Base-by-base conservation (phyloP, 2,888 invertebrate species). In the Lasioglossum vierecki region DNA sequence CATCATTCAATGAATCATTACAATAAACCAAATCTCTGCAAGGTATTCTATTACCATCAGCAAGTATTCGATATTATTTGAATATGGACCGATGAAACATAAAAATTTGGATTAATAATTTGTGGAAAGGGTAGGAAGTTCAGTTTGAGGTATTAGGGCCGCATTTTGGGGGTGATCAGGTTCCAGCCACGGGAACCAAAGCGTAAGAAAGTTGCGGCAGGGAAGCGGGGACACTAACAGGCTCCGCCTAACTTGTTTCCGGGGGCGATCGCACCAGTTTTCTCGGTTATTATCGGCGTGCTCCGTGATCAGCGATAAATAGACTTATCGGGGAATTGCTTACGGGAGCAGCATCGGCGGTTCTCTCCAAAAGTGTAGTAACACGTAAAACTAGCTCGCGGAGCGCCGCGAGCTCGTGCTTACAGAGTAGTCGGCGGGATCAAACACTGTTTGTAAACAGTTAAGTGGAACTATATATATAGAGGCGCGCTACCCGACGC, bases 371-470 rank as follows among this genome's bases (percentile, higher is more conserved):
- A 57, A 86, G 75, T 63, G 39, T 39, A 44, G 74, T 41, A 57
- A 66, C 60, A 41, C 44, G 39, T 41, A 26, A 49, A 71, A 57
- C 39, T 82, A 76, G 26, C 76, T 30, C 22, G 39, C 26, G 60
- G 41, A 57, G 66, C 66, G 63, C 72, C 5, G 63, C 72, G 80
- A 26, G 76, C 76, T 75, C 60, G 44, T 71, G 63, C 39, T 68
- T 46, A 71, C 60, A 49, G 68, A 80, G 80, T 76, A 78, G 84
- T 84, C 84, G 63, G 63, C 78, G 35, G 84, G 78, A 84, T 84
- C 84, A 83, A 84, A 83, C 84, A 49, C 53, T 57, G 84, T 83
- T 83, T 71, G 84, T 63, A 83, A 84, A 83, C 84, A 75, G 84
- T 83, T 78, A 78, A 78, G 71, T 46, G 78, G 53, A 83, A 77